Evolutionary conservation across 2,888 invertebrate genomes (phyloP).

Genomic region (Adineta ricciae): DNA sequence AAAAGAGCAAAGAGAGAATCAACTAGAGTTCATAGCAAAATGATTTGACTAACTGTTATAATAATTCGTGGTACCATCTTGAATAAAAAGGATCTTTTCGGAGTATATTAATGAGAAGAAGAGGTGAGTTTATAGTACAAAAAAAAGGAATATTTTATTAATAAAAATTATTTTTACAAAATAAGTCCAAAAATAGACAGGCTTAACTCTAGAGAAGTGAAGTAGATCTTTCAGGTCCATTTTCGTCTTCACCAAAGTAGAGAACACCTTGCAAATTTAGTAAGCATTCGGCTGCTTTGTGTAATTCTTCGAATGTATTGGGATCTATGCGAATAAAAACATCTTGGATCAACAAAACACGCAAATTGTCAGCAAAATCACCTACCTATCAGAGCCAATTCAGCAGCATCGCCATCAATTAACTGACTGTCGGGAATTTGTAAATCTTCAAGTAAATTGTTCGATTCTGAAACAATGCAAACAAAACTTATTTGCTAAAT

Average conservation of each 20-base stretch:
- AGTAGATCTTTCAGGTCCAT: not conserved
- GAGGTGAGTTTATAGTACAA: no score
- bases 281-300: conserved; percentile 21
- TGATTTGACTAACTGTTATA: not conserved
- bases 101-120: no score
- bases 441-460: conserved; percentile 20
- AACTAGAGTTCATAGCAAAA: not conserved
- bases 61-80: not conserved
- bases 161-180: not conserved
- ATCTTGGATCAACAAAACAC: no score
- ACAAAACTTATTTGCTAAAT: not conserved
- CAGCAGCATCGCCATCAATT: conserved; percentile 4
- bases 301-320: conserved; percentile 11
- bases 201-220: not conserved
- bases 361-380: not conserved
- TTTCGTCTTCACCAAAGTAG: not conserved
- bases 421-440: not conserved
- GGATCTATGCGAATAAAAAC: not conserved
- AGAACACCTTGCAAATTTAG: not conserved
- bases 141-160: no score
- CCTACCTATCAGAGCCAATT: not conserved
- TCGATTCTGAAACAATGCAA: not conserved
- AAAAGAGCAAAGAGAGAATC: no score
- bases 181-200: not conserved
- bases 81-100: not conserved